Evolutionary conservation across 2,113 vertebrate species (phyloP).

Genomic region (Neogale vison): DNA sequence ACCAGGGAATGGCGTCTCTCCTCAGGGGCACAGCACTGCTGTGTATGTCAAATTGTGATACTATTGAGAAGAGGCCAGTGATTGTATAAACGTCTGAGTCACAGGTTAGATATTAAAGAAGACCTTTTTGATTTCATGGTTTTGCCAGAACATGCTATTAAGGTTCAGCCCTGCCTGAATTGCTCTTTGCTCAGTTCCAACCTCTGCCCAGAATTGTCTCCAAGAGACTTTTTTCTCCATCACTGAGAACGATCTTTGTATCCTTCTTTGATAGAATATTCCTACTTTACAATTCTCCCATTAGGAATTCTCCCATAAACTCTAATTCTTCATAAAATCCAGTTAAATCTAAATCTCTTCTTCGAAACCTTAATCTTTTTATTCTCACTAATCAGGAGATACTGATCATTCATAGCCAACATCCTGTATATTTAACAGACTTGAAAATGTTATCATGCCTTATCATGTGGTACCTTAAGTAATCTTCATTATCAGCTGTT

Average conservation of each 20-base stretch:
- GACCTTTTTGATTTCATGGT: background rate
- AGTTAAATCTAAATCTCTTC: background rate
- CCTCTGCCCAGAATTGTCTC: background rate
- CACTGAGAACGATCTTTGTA: background rate
- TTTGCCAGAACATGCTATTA: background rate
- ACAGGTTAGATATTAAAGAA: background rate
- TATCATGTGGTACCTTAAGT: background rate
- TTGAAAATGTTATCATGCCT: background rate
- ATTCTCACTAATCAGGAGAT: background rate
- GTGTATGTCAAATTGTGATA: background rate
- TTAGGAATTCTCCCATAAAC: background rate
- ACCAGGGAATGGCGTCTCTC: background rate
- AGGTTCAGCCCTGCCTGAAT: background rate
- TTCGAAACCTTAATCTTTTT: background rate
- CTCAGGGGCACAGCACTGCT: background rate
- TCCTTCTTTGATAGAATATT: background rate
- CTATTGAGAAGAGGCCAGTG: background rate
- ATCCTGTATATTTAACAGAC: background rate
- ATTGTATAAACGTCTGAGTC: background rate
- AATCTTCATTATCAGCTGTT: background rate
- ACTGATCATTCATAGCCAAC: background rate
- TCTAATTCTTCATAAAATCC: background rate
- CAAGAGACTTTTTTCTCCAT: background rate
- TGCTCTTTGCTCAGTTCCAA: background rate
- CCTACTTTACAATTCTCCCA: background rate